Evolutionary conservation across 2,113 vertebrate genomes (phyloP).

Genomic region (Eleginops maclovinus): DNA sequence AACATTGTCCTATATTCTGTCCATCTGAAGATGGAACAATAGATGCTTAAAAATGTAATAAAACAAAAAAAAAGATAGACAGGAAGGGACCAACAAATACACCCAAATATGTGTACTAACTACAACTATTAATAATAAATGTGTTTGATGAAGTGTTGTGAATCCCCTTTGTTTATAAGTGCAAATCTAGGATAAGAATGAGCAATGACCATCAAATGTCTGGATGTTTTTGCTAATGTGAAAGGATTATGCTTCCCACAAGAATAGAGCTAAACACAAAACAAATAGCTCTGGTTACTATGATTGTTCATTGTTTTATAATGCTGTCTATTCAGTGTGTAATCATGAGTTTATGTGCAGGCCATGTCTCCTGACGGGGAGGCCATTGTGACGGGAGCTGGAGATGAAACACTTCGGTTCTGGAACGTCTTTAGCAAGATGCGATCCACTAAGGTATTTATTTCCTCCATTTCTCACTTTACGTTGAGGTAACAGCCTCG

Average conservation of each 20-base stretch:
- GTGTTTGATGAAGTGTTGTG: not conserved
- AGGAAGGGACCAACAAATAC: too few relatives aligned
- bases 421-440: slow-evolving; percentile 99
- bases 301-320: not conserved
- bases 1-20: not conserved
- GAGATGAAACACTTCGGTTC: slow-evolving; percentile 96
- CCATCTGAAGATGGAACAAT: not conserved
- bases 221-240: not conserved
- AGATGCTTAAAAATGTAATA: not conserved
- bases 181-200: not conserved
- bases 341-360: slow-evolving; percentile 70
- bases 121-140: not conserved
- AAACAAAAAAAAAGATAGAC: not conserved
- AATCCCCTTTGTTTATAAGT: not conserved
- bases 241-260: not conserved
- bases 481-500: not conserved
- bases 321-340: not conserved
- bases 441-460: slow-evolving; percentile 93
- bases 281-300: not conserved
- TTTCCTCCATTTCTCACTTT: not conserved
- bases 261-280: slow-evolving; percentile 10
- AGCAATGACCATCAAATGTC: not conserved
- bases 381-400: slow-evolving; percentile 97
- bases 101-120: too few relatives aligned
- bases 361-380: slow-evolving; percentile 99